These are phyloP conservation scores for Diaperis boleti DNA, from an alignment of 2,888 invertebrate genomes.

Conservation along the genomic window DNA sequence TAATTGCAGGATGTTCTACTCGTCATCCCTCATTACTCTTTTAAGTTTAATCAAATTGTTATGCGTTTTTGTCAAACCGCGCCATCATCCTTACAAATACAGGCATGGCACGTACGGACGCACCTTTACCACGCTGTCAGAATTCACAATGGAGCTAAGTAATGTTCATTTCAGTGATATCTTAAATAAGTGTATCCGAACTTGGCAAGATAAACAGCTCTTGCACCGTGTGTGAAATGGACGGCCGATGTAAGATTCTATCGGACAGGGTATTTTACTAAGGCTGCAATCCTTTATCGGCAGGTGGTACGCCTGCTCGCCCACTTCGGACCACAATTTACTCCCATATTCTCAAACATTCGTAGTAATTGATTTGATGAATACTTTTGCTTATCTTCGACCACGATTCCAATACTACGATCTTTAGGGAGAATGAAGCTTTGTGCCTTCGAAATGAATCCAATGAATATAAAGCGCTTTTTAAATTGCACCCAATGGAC, in stretches of 20 bases:
- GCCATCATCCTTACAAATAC: conserved; percentile 11
- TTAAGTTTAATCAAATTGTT: conserved; percentile 18
- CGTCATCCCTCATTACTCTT: conserved; percentile 13
- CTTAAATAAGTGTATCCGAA: conserved; percentile 56
- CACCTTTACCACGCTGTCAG: conserved; percentile 22
- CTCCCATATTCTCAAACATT: conserved; percentile 32
- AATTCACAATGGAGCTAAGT: conserved; percentile 47
- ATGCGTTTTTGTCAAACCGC: conserved; percentile 12
- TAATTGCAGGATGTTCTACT: conserved; percentile 16
- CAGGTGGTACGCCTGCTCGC: conserved; percentile 57
- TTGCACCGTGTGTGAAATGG: conserved; percentile 55
- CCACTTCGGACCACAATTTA: conserved; percentile 48
- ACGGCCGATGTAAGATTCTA: conserved; percentile 56
- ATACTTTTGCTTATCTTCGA: conserved; percentile 17
- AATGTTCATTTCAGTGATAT: conserved; percentile 57
- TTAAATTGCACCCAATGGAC: no score
- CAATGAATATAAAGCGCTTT: no score
- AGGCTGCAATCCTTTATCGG: conserved; percentile 58
- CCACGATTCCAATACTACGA: not conserved
- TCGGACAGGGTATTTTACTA: conserved; percentile 55
- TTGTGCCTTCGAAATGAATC: not conserved
- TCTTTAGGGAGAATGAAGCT: not conserved
- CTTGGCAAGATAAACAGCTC: conserved; percentile 52
- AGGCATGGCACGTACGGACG: conserved; percentile 10
- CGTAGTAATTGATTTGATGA: conserved; percentile 37